phyloP scores from a whole-genome alignment of 2,797 vertebrate species.

The Sus cebifrons region DNA sequence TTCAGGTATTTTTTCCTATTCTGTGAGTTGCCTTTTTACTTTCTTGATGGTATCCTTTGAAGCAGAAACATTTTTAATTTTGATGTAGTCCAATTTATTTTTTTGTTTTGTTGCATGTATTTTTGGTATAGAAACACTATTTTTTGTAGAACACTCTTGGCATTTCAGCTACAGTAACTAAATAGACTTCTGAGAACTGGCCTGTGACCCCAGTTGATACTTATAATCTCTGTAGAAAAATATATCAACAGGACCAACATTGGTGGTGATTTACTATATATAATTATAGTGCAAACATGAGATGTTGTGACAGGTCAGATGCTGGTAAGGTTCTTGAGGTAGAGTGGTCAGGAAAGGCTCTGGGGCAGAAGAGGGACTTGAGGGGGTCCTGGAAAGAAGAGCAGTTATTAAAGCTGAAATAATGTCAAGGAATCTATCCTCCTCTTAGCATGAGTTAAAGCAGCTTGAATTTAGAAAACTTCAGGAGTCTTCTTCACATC shows the following conservation, averaged over 20 bases:
- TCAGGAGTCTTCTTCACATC: background rate
- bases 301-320: background rate
- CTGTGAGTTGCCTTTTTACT: background rate
- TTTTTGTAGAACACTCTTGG: background rate
- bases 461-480: background rate
- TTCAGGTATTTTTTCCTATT: background rate
- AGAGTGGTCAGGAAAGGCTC: background rate
- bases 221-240: conserved; percentile 7
- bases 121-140: background rate
- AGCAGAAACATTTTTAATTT: background rate
- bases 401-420: background rate
- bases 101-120: background rate
- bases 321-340: background rate
- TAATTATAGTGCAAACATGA: background rate
- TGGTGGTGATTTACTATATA: background rate
- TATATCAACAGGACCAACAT: background rate
- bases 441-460: background rate
- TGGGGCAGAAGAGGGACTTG: background rate
- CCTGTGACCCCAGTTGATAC: background rate
- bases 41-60: conserved; percentile 15
- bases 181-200: conserved; percentile 1
- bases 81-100: background rate
- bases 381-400: background rate
- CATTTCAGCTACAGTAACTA: background rate
- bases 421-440: background rate